These are phyloP conservation scores for Melozone crissalis DNA, from an alignment of 2,113 vertebrate species.

Conservation along the genomic window DNA sequence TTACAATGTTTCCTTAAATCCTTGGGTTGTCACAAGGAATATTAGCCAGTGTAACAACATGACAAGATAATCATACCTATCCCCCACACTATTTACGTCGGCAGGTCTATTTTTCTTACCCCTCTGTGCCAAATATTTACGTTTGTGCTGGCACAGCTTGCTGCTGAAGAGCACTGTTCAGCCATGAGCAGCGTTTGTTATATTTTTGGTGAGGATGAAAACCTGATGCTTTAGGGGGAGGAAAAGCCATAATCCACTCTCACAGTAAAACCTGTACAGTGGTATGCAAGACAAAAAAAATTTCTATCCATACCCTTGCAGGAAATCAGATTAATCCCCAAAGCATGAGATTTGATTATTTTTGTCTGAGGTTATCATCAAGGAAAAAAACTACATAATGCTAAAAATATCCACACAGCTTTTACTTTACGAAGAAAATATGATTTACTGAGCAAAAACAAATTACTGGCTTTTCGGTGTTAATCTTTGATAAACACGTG, in stretches of 20 bases:
- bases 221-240: not conserved
- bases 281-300: conserved; percentile 7
- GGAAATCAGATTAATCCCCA: conserved; percentile 71
- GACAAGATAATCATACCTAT: not conserved
- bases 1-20: not conserved
- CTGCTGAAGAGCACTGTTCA: not conserved
- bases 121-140: not conserved
- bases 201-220: not conserved
- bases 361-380: conserved; percentile 71
- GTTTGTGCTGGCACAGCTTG: not conserved
- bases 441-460: conserved; percentile 53
- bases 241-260: conserved; percentile 33
- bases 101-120: not conserved
- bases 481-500: conserved; percentile 53
- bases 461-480: conserved; percentile 39
- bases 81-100: not conserved
- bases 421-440: conserved; percentile 62
- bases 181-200: not conserved
- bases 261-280: conserved; percentile 31
- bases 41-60: not conserved
- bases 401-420: conserved; percentile 49
- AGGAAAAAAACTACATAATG: conserved; percentile 44
- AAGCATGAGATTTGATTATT: conserved; percentile 71
- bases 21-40: not conserved
- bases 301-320: conserved; percentile 42